Base-by-base conservation (phyloP, 2,113 vertebrate genomes). In the Proterorhinus semilunaris region DNA sequence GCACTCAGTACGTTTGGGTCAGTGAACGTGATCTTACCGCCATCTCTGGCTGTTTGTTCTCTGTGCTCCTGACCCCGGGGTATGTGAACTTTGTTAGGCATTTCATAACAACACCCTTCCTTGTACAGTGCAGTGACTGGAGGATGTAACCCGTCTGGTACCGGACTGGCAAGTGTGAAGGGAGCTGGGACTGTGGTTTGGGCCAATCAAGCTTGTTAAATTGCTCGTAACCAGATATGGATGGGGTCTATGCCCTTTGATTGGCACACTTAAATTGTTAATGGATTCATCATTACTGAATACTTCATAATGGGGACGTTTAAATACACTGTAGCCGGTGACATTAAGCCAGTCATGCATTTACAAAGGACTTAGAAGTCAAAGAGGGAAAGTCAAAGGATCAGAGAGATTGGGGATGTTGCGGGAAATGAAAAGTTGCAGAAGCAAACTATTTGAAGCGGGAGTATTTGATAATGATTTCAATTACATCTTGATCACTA, bases 191-290 rank as follows among this genome's bases (percentile, higher is more conserved):
- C 57, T 71, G 61, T 72, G 61, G 59, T 73, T 70, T 54, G 69
- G 61, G 71, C 62, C 82, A 82, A 66, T 76, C 71, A 83, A 61
- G 66, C 76, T 78, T 73, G 69, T 83, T 78, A 83, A 76, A 74
- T 17, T 63, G 21, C 65, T 77, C 69, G 76, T 82, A 72, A 61
- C n/a, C 58, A 45, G 44, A 61, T 61, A 61, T 61, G 9, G 11
- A 74, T 58, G 69, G 61, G 16, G 54, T 44, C 54, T 68, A 65
- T 72, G 69, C n/a, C 68, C 65, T 75, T 62, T 76, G 70, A 84
- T 79, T 79, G 69, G 47, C 71, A 70, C 77, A 76, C 81, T 67
- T 66, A 76, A 13, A 78, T 75, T 66, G 1, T 68, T 52, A 75
- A 71, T 69, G 53, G 53, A 70, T 72, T 74, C 69, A 74, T 86